These are phyloP conservation scores for Parauchenoglanis ngamensis DNA, from an alignment of 2,797 vertebrate species.

Conservation along the genomic window DNA sequence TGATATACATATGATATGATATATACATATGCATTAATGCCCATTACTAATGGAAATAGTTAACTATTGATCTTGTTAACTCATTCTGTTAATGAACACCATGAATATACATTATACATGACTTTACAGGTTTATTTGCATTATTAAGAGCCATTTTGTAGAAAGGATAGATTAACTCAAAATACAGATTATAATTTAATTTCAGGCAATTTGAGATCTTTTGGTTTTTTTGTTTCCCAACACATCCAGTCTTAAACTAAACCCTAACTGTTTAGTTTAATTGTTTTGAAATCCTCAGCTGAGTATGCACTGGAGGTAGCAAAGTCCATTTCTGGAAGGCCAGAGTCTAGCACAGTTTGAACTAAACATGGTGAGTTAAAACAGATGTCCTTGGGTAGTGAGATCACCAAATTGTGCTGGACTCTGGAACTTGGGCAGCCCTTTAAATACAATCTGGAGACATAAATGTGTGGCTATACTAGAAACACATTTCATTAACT, in stretches of 20 bases:
- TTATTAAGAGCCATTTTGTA: neutral
- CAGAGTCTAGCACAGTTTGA: neutral
- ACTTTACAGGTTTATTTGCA: neutral
- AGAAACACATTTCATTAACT: neutral
- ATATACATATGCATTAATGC: neutral
- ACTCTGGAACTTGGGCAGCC: neutral
- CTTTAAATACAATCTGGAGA: neutral
- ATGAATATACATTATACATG: neutral
- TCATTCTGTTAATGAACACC: neutral
- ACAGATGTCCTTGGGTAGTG: conserved; percentile 9
- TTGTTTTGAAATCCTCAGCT: conserved; percentile 12
- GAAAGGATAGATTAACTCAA: neutral
- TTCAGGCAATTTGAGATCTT: neutral
- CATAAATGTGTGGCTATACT: neutral
- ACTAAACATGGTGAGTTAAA: conserved; percentile 8
- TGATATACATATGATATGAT: too few relatives aligned
- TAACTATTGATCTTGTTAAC: neutral
- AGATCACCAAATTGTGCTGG: neutral
- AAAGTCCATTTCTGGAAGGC: neutral
- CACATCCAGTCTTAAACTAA: neutral
- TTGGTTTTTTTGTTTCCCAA: neutral
- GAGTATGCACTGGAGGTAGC: neutral
- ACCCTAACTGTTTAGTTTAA: conserved; percentile 2
- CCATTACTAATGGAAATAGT: neutral
- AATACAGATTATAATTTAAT: neutral